Evolutionary conservation across 1,140 invertebrate genomes (phyloP), one percentile per base, ranked within the genome.

Genomic region (Plutomurus gul): DNA sequence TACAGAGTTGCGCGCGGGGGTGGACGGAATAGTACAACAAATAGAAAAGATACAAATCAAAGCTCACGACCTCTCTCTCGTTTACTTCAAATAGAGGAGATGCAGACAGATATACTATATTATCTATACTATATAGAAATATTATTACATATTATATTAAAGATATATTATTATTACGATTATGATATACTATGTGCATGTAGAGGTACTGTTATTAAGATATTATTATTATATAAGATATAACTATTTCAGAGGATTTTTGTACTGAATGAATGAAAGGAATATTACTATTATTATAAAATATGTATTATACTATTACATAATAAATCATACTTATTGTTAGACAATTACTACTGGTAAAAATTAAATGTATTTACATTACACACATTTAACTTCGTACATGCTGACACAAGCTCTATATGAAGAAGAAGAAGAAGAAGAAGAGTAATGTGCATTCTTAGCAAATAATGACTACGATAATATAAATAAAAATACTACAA

Each of bases 231-330:
- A 43, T 43, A 43, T 43, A 43, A n/a, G n/a, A n/a, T n/a, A 43
- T 60, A 60, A 60, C 30, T 60, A 65, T 65, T 65, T 65, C 56
- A 65, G 56, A 65, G 56, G 56, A 65, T 65, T 65, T 65, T 65
- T 65, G 56, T 65, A 65, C 56, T 65, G 56, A 65, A 30, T 65
- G 56, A 65, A 65, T 65, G 56, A 33, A 65, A 65, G 56, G 56
- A 60, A 65, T 36, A 33, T 16, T 65, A 65, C 20, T 33, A 30
- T 33, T 65, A 65, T 36, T 30, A 65, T 60, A 56, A 11, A 56
- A 22, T 56, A 56, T 30, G 4, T 56, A 56, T 56, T 30, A 27
- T 60, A n/a, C n/a, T 60, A 43, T 43, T 13, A 13, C 3, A 33
- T 49, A 49, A 49, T 65, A 65, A 65, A 65, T 65, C 56, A 65